Evolutionary conservation across 2,888 invertebrate genomes (phyloP).

Genomic region (Nematopogon swammerdamellus): DNA sequence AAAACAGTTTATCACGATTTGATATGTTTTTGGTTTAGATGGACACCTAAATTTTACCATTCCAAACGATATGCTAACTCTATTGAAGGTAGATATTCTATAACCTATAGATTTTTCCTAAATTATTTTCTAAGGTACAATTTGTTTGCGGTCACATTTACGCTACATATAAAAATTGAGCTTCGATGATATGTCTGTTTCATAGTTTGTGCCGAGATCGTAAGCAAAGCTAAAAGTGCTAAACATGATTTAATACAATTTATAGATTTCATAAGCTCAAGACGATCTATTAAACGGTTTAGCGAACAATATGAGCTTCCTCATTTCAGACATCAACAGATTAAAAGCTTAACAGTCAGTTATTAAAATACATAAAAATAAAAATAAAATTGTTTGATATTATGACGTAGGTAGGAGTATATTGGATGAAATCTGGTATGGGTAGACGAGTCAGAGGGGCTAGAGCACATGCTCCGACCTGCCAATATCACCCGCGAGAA

Average conservation of each 20-base stretch:
- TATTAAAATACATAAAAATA: no score
- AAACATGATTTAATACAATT: slow-evolving; percentile 6
- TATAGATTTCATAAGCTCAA: slow-evolving; percentile 5
- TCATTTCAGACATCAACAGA: not conserved
- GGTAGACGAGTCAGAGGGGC: no score
- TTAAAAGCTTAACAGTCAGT: no score
- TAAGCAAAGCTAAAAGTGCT: slow-evolving; percentile 9
- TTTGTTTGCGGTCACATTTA: slow-evolving; percentile 43
- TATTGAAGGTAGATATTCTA: not conserved
- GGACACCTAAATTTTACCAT: not conserved
- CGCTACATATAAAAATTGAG: slow-evolving; percentile 54
- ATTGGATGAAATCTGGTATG: no score
- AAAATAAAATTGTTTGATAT: slow-evolving; percentile 1
- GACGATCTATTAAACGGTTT: not conserved
- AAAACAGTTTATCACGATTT: slow-evolving; percentile 1
- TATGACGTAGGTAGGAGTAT: not conserved
- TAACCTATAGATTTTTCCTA: slow-evolving; percentile 16
- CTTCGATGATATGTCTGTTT: slow-evolving; percentile 52
- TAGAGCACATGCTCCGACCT: no score
- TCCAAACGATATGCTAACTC: not conserved
- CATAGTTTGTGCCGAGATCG: slow-evolving; percentile 8
- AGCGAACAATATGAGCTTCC: not conserved
- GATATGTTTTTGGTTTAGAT: slow-evolving; percentile 1
- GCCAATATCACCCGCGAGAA: no score
- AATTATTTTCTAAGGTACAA: slow-evolving; percentile 27